Evolutionary conservation across 2,113 vertebrate genomes (phyloP).

Genomic region (Lonchura striata): DNA sequence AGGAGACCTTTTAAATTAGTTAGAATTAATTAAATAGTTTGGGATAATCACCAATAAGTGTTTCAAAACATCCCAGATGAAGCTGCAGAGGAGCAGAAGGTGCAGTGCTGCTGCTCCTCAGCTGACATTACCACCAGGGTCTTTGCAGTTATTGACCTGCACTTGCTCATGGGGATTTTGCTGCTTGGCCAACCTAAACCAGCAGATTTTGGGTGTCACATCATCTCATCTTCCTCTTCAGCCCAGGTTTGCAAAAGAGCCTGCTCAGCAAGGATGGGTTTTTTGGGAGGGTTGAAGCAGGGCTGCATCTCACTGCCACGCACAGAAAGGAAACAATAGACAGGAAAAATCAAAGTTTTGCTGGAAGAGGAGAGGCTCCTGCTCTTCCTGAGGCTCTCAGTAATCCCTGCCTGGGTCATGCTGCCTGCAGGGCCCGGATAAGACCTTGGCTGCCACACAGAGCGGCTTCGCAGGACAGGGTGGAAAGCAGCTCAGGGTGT

Average conservation of each 20-base stretch:
- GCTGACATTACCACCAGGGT: background rate
- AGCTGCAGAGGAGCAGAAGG: background rate
- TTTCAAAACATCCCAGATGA: background rate
- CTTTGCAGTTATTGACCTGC: background rate
- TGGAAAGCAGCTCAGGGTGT: slow-evolving; percentile 40
- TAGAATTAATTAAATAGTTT: background rate
- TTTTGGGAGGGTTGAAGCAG: background rate
- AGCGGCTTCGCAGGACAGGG: background rate
- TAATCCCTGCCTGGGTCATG: background rate
- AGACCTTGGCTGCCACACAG: slow-evolving; percentile 16
- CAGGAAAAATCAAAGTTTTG: slow-evolving; percentile 11
- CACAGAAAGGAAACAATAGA: background rate
- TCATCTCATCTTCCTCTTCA: background rate
- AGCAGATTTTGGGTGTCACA: background rate
- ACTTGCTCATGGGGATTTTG: background rate
- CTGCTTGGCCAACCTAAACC: background rate
- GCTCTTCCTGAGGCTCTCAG: background rate
- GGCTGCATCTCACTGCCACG: background rate
- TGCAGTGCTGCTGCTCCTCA: background rate
- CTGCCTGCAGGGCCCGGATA: background rate
- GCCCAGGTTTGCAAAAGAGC: background rate
- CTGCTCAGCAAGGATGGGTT: background rate
- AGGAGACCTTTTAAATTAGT: background rate
- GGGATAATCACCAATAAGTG: background rate
- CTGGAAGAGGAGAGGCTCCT: slow-evolving; percentile 3